Conservation (phyloP, 2,888 invertebrate genomes). For the Biston stratarius region DNA sequence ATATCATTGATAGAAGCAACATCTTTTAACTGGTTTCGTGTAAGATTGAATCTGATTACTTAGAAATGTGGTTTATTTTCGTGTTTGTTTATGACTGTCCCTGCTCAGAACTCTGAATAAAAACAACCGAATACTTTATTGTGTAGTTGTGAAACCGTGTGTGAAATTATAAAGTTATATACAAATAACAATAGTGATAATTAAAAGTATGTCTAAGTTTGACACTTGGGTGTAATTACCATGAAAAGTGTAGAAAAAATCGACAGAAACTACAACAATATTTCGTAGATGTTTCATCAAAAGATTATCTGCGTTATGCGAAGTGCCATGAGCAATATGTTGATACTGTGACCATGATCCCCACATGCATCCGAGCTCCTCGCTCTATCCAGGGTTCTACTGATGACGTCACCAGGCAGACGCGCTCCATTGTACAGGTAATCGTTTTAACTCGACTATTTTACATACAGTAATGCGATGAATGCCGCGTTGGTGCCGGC, state of each 20-base stretch:
- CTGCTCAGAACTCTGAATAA: slow-evolving; percentile 24
- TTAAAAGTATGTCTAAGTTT: too few species aligned
- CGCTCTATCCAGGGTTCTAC: slow-evolving; percentile 91
- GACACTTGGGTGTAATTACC: background rate
- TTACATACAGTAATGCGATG: background rate
- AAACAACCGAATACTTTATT: slow-evolving; percentile 1
- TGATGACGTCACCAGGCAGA: slow-evolving; percentile 91
- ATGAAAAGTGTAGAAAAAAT: background rate
- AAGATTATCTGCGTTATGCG: background rate
- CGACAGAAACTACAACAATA: too few species aligned
- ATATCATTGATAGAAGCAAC: slow-evolving; percentile 24
- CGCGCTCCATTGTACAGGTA: slow-evolving; percentile 91
- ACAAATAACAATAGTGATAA: background rate
- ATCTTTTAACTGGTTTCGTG: slow-evolving; percentile 21
- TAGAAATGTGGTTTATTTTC: slow-evolving; percentile 14
- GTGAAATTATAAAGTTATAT: background rate
- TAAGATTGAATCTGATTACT: slow-evolving; percentile 18
- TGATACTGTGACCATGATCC: slow-evolving; percentile 83
- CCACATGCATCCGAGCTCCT: slow-evolving; percentile 90
- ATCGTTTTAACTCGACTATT: slow-evolving; percentile 24
- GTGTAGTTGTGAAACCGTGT: background rate
- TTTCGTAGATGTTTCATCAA: background rate
- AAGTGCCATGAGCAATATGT: slow-evolving; percentile 23
- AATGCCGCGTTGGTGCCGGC: too few species aligned
- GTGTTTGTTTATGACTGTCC: slow-evolving; percentile 21